These are phyloP conservation scores for Scaptomyza reducta DNA, from an alignment of 2,888 invertebrate species.

Conservation along the genomic window DNA sequence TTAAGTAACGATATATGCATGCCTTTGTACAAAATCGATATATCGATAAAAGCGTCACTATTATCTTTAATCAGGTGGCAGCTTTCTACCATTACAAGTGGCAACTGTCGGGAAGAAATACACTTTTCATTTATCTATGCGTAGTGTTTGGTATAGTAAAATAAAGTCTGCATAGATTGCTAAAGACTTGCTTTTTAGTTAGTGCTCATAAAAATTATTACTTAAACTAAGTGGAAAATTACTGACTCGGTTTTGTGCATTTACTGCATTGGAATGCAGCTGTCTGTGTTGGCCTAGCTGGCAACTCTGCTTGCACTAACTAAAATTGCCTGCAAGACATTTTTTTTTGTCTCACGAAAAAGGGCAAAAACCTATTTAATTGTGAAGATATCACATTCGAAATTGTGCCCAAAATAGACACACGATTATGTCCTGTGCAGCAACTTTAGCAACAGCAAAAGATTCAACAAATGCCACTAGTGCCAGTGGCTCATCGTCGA, in stretches of 20 bases:
- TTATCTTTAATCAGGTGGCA: conserved; percentile 23
- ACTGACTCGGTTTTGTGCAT: neutral
- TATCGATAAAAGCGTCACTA: neutral
- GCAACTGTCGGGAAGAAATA: conserved; percentile 23
- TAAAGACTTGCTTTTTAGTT: neutral
- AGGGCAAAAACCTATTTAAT: conserved; percentile 29
- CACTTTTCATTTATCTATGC: conserved; percentile 20
- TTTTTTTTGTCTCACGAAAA: conserved; percentile 34
- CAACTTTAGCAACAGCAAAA: conserved; percentile 77
- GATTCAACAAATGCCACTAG: conserved; percentile 74
- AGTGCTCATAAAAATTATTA: neutral
- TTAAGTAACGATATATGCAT: neutral
- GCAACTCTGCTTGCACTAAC: conserved; percentile 50
- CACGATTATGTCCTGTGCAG: conserved; percentile 81
- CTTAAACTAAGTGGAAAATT: neutral
- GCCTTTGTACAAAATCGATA: neutral
- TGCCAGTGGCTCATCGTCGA: conserved; percentile 61
- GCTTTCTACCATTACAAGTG: conserved; percentile 30
- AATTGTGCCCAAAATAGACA: conserved; percentile 10
- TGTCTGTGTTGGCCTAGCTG: conserved; percentile 32
- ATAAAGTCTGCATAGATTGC: conserved; percentile 1
- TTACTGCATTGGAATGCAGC: conserved; percentile 54
- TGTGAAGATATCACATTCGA: conserved; percentile 1
- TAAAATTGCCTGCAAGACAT: conserved; percentile 34
- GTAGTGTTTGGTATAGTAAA: conserved; percentile 7